A percentile compares a stretch with the other conserved stretches of the same genome.
phyloP scores from a whole-genome alignment of 2,113 vertebrate genomes.

The Epinephelus lanceolatus region DNA sequence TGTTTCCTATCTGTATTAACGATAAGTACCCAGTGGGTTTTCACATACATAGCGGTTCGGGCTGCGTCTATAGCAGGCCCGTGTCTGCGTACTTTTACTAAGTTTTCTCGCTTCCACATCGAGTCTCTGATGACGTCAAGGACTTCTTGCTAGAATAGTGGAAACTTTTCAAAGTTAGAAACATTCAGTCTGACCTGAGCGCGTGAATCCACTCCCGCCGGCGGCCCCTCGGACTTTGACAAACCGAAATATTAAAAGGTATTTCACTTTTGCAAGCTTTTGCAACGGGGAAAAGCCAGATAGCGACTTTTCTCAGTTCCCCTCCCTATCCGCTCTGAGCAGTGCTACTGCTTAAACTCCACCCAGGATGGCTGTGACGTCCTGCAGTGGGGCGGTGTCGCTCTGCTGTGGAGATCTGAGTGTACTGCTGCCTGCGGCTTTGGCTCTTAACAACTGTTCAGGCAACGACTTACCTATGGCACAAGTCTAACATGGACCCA shows the following conservation, averaged over 20 bases:
- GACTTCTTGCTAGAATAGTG: conserved; percentile 21
- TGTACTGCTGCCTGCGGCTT: not conserved
- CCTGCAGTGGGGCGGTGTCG: conserved; percentile 52
- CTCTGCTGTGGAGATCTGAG: not conserved
- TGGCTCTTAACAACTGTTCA: no score
- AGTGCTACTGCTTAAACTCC: conserved; percentile 58
- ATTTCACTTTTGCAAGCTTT: conserved; percentile 6
- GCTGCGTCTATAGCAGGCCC: not conserved
- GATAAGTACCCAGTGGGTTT: not conserved
- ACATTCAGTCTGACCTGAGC: conserved; percentile 58
- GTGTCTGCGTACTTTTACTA: conserved; percentile 10
- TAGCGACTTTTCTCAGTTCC: conserved; percentile 59
- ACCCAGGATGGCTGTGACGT: conserved; percentile 58
- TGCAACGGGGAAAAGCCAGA: conserved; percentile 48
- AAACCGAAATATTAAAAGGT: not conserved
- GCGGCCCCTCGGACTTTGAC: conserved; percentile 20
- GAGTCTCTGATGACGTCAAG: conserved; percentile 67
- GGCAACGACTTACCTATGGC: no score
- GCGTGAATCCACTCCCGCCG: conserved; percentile 33
- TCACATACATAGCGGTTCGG: not conserved
- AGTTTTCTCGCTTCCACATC: conserved; percentile 46
- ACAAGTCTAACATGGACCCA: no score
- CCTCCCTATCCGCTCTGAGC: conserved; percentile 70
- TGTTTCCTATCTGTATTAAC: not conserved
- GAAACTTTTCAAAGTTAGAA: conserved; percentile 66